A percentile compares a stretch with the other conserved stretches of the same genome.
phyloP scores from a whole-genome alignment of 2,888 invertebrate species.

The Xestia rhomboidea region DNA sequence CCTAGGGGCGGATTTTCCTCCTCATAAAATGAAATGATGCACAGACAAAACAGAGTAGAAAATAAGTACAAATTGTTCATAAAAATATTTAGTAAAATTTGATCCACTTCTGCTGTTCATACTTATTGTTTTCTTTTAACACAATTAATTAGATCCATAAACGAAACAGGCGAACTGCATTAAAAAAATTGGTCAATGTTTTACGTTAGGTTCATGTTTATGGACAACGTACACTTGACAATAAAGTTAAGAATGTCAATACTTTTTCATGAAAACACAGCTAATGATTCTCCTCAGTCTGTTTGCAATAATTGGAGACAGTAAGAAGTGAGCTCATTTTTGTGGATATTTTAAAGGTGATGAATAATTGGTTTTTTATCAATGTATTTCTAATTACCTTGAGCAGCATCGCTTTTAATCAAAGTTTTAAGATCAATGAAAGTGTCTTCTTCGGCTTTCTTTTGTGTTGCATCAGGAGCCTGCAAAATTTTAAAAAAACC shows the following conservation, averaged over 20 bases:
- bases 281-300: neutral
- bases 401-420: conserved; percentile 72
- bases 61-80: neutral
- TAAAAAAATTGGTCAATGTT: too few species aligned
- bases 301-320: neutral
- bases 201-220: too few species aligned
- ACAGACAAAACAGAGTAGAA: neutral
- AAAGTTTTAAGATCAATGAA: conserved; percentile 80
- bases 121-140: too few species aligned
- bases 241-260: neutral
- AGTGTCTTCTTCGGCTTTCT: conserved; percentile 65
- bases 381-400: conserved; percentile 71
- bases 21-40: neutral
- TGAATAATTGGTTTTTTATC: neutral
- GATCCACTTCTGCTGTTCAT: too few species aligned
- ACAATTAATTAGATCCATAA: too few species aligned
- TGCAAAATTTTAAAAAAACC: conserved; percentile 10
- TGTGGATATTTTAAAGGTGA: neutral
- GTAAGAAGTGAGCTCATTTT: neutral
- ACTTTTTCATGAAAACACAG: neutral
- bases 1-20: neutral
- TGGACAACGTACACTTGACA: neutral
- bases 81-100: too few species aligned
- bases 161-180: too few species aligned
- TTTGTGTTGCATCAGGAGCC: conserved; percentile 33